phyloP scores from a whole-genome alignment of 2,113 vertebrate species.

The Podilymbus podiceps region DNA sequence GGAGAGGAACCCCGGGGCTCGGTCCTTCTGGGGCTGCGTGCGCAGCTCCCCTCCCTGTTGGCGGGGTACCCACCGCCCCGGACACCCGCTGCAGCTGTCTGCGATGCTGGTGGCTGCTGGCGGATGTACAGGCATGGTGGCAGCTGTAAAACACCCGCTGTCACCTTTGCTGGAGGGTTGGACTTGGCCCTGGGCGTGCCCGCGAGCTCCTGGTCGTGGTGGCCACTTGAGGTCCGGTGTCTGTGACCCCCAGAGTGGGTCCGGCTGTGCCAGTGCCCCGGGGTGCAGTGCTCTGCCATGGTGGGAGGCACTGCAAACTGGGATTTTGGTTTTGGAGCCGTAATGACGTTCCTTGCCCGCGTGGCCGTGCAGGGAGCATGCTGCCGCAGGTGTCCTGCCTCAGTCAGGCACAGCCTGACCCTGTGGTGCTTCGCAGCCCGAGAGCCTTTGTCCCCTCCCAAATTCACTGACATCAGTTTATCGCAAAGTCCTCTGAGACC shows the following conservation, averaged over 20 bases:
- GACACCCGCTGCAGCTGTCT: rapidly evolving
- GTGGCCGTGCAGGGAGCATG: rapidly evolving
- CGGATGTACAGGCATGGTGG: not conserved
- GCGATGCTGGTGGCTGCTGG: rapidly evolving
- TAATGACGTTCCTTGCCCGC: not conserved
- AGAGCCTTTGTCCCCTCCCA: not conserved
- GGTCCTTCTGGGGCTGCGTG: rapidly evolving
- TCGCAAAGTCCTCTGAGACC: not conserved
- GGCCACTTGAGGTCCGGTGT: not conserved
- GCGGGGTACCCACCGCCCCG: rapidly evolving
- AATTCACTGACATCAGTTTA: not conserved
- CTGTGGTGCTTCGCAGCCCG: not conserved
- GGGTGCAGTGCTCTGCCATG: rapidly evolving
- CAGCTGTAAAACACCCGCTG: not conserved
- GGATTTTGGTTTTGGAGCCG: not conserved
- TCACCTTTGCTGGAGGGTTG: not conserved
- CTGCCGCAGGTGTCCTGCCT: not conserved
- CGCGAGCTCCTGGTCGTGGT: not conserved
- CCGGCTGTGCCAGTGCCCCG: not conserved
- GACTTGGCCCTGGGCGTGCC: slow-evolving; percentile 18
- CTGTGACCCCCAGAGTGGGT: not conserved
- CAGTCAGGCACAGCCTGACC: rapidly evolving
- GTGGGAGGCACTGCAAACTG: rapidly evolving
- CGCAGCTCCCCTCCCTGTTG: not conserved
- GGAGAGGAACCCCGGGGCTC: not conserved